Conservation (phyloP, 1,140 invertebrate genomes). For the Scaptomyza pallida region DNA sequence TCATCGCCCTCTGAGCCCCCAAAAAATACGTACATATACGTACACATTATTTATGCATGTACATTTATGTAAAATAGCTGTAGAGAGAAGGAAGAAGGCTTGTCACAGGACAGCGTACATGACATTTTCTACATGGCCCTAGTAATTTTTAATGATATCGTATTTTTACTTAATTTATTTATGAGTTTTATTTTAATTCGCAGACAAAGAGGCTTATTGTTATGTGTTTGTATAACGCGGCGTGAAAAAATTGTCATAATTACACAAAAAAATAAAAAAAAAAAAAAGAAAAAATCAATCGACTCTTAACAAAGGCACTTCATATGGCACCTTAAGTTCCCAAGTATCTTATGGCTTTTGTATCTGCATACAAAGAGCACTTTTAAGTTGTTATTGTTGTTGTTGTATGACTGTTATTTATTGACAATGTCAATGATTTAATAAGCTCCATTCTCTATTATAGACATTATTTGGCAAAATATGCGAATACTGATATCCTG, state of each 20-base stretch:
- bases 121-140: constrained; percentile 3
- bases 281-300: constrained; percentile 26
- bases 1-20: neutral
- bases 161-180: constrained; percentile 52
- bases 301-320: constrained; percentile 59
- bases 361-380: constrained; percentile 38
- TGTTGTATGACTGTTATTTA: constrained; percentile 48
- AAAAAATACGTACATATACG: neutral
- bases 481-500: neutral
- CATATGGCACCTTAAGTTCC: constrained; percentile 30
- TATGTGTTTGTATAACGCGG: constrained; percentile 62
- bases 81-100: constrained; percentile 57
- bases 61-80: constrained; percentile 7
- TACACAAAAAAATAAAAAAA: constrained; percentile 69
- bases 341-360: constrained; percentile 42
- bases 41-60: neutral
- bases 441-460: constrained; percentile 39
- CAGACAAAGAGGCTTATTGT: constrained; percentile 68
- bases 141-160: constrained; percentile 16
- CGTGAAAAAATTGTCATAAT: constrained; percentile 80
- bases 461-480: constrained; percentile 11
- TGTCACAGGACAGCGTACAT: constrained; percentile 41
- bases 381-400: constrained; percentile 20
- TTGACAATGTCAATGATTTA: constrained; percentile 53
- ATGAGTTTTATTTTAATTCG: constrained; percentile 28